Percentiles rank a stretch among this genome's conserved stretches.
These are phyloP conservation scores for Meles meles DNA, from an alignment of 2,113 vertebrate species.

Conservation along the genomic window DNA sequence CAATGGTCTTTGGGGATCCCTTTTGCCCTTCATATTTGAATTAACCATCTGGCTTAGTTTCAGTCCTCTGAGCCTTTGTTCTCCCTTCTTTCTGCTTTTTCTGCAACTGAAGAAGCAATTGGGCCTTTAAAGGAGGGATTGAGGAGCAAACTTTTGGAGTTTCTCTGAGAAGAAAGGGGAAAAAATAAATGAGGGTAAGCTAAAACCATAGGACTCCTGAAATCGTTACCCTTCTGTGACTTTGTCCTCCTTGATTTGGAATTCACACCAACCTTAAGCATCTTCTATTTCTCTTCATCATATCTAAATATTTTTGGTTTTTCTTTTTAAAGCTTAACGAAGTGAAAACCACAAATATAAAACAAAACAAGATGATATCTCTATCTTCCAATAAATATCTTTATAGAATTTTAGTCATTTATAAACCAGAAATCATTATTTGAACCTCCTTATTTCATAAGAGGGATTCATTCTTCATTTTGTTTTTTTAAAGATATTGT, in stretches of 20 bases:
- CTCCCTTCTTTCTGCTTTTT: neutral
- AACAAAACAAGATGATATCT: neutral
- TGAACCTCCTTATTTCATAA: neutral
- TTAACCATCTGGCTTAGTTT: slow-evolving; percentile 34
- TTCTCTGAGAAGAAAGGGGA: neutral
- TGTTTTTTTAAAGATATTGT: neutral
- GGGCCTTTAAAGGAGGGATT: neutral
- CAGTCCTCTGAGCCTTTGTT: slow-evolving; percentile 8
- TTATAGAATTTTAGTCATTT: neutral
- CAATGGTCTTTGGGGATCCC: neutral
- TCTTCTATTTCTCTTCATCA: neutral
- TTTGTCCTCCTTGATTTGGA: neutral
- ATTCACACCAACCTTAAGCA: neutral
- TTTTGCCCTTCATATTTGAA: neutral
- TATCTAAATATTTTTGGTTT: neutral
- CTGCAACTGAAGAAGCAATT: neutral
- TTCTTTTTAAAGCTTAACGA: neutral
- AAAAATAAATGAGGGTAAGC: neutral
- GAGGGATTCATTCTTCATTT: neutral
- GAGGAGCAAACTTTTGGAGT: neutral
- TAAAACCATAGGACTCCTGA: neutral
- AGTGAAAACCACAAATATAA: slow-evolving; percentile 8
- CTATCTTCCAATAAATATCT: neutral
- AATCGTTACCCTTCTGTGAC: neutral
- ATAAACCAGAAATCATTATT: neutral